Base-by-base conservation (phyloP, 2,113 vertebrate species). In the Bucco capensis region DNA sequence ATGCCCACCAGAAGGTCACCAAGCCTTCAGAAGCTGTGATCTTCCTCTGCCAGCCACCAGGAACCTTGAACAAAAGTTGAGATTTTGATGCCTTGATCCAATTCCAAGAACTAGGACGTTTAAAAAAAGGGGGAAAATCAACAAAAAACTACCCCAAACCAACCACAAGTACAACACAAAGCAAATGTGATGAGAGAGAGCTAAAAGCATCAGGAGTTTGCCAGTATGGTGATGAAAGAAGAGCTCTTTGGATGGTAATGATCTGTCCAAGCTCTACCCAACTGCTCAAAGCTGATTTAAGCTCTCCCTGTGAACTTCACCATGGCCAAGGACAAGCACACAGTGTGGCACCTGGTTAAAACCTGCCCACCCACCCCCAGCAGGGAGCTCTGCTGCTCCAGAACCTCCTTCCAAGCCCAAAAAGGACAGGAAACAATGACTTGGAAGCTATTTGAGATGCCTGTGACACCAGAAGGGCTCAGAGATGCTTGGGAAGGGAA, bases 221-320 rank as follows among this genome's bases (percentile, higher is more conserved):
- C 78, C 72, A 49, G 0, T 9, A 54, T 77, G 70, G 87, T 92
- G 93, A 81, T 94, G 87, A 88, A 90, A 92, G 90, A 85, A 70
- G 53, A 94, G 70, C 70, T 65, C 83, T 90, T 92, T 88, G 87
- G 88, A 92, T 90, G 87, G 64, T 92, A 94, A 92, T 90, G 83
- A 90, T 92, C 83, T 67, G 80, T 86, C 78, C 70, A 73, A 87
- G 30, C 86, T 53, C 73, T 67, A 86, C 83, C 90, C 93, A 90
- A 90, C 37, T 0, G 78, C 93, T 90, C 57, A 76, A 90, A 90
- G 90, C 83, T 54, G 14, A 92, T 81, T 81, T 31, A 23, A 69
- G 65, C 6, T 1, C 15, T 92, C 73, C 78, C 83, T 42, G 57
- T 3, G 78, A 76, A 92, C 62, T 57, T 27, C 66, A 86, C 76